Base-by-base conservation (phyloP, 1,140 invertebrate genomes). In the Drosophila insularis region DNA sequence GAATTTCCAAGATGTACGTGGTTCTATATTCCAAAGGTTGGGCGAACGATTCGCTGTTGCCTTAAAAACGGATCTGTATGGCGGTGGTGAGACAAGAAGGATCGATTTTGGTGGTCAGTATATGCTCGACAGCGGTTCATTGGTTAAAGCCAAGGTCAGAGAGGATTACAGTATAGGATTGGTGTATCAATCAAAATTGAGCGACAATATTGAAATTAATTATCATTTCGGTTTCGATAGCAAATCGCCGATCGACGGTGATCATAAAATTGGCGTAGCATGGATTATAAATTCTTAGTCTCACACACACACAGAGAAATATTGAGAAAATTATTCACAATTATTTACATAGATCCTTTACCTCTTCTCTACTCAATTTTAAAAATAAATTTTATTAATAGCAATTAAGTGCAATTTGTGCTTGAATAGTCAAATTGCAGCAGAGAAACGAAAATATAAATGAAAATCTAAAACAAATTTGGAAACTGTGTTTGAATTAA, bases 141-240 rank as follows among this genome's bases (percentile, higher is more conserved):
- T 81, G n/a, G 0, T 86, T 1, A 86, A 86, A 21, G 71, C 69
- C 11, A 79, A 50, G 11, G 0, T 81, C 2, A 61, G 68, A 0
- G 23, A 87, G 2, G 66, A 72, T 55, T 63, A 63, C 0, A 54
- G 54, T 4, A 21, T 63, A 0, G 78, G 81, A 1, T 11, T 81
- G 4, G 68, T 81, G 0, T 87, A 59, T 19, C 68, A 78, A 11
- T n/a, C 56, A 0, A 63, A 58, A 35, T 2, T 86, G 0, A 43
- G 21, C 1, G n/a, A 70, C 0, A 61, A 39, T 1, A 32, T 87
- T 43, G 53, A 60, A 6, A 56, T 70, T 6, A 63, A 40, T 50
- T 85, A 86, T 54, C 78, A 86, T 32, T 1, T 78, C 8, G 82
- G 78, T 1, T 75, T 74, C 3, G 71, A 81, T 8, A 32, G n/a